A percentile compares a stretch with the other conserved stretches of the same genome.
Conservation (phyloP, 1,140 invertebrate species). For the Bradynema listronoti region DNA sequence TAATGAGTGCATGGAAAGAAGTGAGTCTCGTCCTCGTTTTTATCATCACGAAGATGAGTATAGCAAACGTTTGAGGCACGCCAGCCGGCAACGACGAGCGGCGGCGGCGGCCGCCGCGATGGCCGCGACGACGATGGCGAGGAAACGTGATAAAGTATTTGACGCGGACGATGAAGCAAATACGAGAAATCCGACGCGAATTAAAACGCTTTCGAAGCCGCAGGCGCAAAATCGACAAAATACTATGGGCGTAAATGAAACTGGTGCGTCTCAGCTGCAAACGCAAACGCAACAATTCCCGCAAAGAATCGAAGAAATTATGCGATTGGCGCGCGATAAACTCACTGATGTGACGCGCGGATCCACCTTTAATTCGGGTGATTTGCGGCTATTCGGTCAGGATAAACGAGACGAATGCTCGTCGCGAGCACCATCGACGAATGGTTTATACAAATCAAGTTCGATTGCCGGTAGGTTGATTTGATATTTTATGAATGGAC, state of each 20-base stretch:
- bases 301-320: not conserved
- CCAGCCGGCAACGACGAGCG: not conserved
- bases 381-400: too few species aligned
- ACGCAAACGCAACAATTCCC: not conserved
- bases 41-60: conserved; percentile 10
- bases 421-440: not conserved
- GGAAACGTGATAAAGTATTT: too few species aligned
- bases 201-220: conserved; percentile 3
- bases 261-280: not conserved
- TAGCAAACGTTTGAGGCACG: conserved; percentile 1
- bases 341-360: too few species aligned
- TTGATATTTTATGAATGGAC: too few species aligned
- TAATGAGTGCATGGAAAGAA: not conserved
- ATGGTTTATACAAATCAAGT: conserved; percentile 5
- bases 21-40: conserved; percentile 4
- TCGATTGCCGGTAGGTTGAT: conserved; percentile 6
- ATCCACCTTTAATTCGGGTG: too few species aligned
- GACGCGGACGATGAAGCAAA: too few species aligned
- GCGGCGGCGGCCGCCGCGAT: too few species aligned
- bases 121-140: too few species aligned
- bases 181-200: too few species aligned
- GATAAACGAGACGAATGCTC: too few species aligned
- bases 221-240: conserved; percentile 9
- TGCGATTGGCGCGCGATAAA: too few species aligned
- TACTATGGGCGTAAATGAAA: not conserved